These are phyloP conservation scores for Epirrhoe alternata DNA, from an alignment of 2,888 invertebrate genomes.

Conservation along the genomic window DNA sequence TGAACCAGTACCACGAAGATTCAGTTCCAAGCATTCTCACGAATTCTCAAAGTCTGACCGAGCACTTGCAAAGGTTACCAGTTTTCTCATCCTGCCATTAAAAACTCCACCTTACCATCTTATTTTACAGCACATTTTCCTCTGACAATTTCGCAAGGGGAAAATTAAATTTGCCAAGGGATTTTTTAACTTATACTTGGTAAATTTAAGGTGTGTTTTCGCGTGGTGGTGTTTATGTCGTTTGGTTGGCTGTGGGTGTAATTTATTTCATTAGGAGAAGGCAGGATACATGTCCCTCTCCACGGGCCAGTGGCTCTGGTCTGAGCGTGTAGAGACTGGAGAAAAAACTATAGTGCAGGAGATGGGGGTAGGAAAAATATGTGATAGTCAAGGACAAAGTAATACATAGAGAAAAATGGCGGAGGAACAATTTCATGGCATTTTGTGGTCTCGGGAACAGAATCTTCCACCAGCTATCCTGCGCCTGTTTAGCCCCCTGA, in stretches of 20 bases:
- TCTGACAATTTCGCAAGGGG: background rate
- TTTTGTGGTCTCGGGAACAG: no score
- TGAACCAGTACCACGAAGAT: background rate
- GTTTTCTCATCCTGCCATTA: slow-evolving; percentile 55
- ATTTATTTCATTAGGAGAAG: slow-evolving; percentile 84
- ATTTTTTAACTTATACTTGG: background rate
- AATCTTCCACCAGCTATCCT: no score
- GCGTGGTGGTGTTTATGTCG: slow-evolving; percentile 40
- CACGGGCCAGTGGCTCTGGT: slow-evolving; percentile 74
- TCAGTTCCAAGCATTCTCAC: slow-evolving; percentile 26
- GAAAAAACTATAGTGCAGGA: slow-evolving; percentile 64
- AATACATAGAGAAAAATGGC: background rate
- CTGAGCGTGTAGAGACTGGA: slow-evolving; percentile 75
- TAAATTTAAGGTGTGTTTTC: slow-evolving; percentile 38
- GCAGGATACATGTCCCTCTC: slow-evolving; percentile 84
- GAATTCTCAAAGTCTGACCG: slow-evolving; percentile 28
- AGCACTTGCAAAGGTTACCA: slow-evolving; percentile 67
- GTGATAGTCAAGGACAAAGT: slow-evolving; percentile 11
- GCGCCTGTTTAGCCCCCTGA: no score
- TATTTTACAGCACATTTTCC: background rate
- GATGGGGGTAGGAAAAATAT: slow-evolving; percentile 32
- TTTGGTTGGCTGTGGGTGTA: slow-evolving; percentile 53
- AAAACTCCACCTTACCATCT: slow-evolving; percentile 39
- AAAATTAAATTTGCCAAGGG: background rate
- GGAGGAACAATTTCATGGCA: no score